Percentiles rank a stretch among this genome's conserved stretches.
These are phyloP conservation scores for Corticium candelabrum DNA, from an alignment of 37 sponge, comb jelly and placozoan species.

Conservation along the genomic window DNA sequence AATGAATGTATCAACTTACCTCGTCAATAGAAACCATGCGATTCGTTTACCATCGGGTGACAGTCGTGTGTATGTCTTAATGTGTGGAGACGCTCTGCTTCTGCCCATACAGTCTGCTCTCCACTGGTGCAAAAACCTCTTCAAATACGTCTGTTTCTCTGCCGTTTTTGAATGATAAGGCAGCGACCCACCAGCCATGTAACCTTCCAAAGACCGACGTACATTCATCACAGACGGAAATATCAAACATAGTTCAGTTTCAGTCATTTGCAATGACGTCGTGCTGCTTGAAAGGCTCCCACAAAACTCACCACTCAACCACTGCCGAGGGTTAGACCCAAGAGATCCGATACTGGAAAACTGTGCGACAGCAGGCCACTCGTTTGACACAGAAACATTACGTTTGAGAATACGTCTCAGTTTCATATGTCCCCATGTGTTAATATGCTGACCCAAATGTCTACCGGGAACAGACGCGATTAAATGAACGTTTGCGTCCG, in stretches of 20 bases:
- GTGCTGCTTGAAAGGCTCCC: slow-evolving; percentile 27
- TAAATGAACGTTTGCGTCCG: slow-evolving; percentile 45
- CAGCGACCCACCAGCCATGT: slow-evolving; percentile 80
- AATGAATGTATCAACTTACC: slow-evolving; percentile 30
- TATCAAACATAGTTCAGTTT: slow-evolving; percentile 20
- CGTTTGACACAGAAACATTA: background rate
- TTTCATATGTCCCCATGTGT: slow-evolving; percentile 82
- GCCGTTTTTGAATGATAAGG: slow-evolving; percentile 62
- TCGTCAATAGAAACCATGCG: slow-evolving; percentile 88
- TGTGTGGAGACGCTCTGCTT: slow-evolving; percentile 79
- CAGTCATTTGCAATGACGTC: slow-evolving; percentile 18
- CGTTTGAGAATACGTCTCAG: slow-evolving; percentile 36
- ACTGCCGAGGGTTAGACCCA: slow-evolving; percentile 38
- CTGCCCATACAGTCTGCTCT: slow-evolving; percentile 56
- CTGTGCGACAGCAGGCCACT: slow-evolving; percentile 82
- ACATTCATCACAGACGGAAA: slow-evolving; percentile 87
- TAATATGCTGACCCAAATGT: slow-evolving; percentile 43
- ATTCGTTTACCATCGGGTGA: slow-evolving; percentile 49
- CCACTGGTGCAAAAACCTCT: slow-evolving; percentile 54
- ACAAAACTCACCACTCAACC: slow-evolving; percentile 73
- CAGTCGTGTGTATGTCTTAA: slow-evolving; percentile 82
- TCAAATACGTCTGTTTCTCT: slow-evolving; percentile 69
- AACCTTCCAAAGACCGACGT: slow-evolving; percentile 70
- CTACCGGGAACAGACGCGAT: slow-evolving; percentile 84
- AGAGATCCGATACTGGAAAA: slow-evolving; percentile 88